Evolutionary conservation across 2,797 vertebrate species (phyloP), one percentile per base, ranked within the genome.

Genomic region (Bryconaethiops microstoma): DNA sequence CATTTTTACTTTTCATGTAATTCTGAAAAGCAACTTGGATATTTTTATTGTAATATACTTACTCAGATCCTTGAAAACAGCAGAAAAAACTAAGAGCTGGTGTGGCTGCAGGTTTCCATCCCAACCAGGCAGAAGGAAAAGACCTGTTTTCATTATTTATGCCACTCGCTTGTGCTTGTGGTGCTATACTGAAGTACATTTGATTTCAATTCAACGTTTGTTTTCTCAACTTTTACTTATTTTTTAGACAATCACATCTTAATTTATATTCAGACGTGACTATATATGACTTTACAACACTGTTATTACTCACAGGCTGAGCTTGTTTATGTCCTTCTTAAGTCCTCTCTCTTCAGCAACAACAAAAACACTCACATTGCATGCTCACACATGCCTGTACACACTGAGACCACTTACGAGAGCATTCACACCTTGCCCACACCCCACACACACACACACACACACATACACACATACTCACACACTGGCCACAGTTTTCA

Each of bases 321-420:
- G 35, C 21, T 84, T 78, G 14, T 81, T 83, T 81, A 55, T 55
- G 62, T 75, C 59, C 77, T 39, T 60, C 7, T 69, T 42, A 60
- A 57, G 16, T n/a, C 12, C 19, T 42, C 35, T 42, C 1, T 25
- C n/a, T 8, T 21, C 19, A 63, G 69, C 50, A 63, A 71, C 19
- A 74, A 65, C 19, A 65, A 17, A 72, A 55, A 73, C 13, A 52
- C 57, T 50, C 10, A 62, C 40, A 52, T n/a, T 8, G 9, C 52
- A 29, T 63, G 42, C 72, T 76, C 64, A 21, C 71, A 67, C 57
- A 60, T 23, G 68, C 70, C 81, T 68, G 78, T 52, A 72, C 71
- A 40, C 78, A 74, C 21, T 7, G n/a, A n/a, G 23, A 25, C 60
- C 60, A 48, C 45, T 39, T 57, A 39, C 52, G 21, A 42, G 45